These are phyloP conservation scores for Agraylea sexmaculata DNA, from an alignment of 1,140 invertebrate genomes.

Conservation along the genomic window DNA sequence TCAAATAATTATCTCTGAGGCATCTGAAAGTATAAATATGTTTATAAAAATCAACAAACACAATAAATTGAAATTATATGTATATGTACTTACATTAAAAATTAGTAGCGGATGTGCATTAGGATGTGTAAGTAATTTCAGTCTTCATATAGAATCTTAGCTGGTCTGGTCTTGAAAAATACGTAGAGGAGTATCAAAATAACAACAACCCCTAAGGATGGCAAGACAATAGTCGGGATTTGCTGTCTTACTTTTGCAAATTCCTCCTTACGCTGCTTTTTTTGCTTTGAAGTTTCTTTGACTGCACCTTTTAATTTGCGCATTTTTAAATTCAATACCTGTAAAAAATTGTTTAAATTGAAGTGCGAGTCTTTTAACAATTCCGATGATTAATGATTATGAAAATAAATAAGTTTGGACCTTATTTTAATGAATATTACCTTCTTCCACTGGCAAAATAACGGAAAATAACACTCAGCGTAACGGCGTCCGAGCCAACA, in stretches of 20 bases:
- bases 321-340: conserved; percentile 38
- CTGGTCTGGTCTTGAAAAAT: conserved; percentile 62
- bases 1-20: no score
- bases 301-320: conserved; percentile 66
- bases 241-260: conserved; percentile 66
- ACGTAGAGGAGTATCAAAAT: conserved; percentile 64
- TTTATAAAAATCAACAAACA: no score
- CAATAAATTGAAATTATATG: no score
- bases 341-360: conserved; percentile 2
- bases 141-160: conserved; percentile 30
- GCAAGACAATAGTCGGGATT: conserved; percentile 62
- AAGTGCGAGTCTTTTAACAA: no score
- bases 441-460: no score
- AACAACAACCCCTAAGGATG: conserved; percentile 53
- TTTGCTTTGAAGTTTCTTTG: conserved; percentile 74
- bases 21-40: no score
- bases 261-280: conserved; percentile 69
- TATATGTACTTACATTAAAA: no score
- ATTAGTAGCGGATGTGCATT: not conserved
- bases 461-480: no score
- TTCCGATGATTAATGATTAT: no score
- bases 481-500: no score
- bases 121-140: conserved; percentile 7
- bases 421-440: no score
- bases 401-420: no score